Evolutionary conservation across 2,797 vertebrate species (phyloP).

Genomic region (Erethizon dorsatum): DNA sequence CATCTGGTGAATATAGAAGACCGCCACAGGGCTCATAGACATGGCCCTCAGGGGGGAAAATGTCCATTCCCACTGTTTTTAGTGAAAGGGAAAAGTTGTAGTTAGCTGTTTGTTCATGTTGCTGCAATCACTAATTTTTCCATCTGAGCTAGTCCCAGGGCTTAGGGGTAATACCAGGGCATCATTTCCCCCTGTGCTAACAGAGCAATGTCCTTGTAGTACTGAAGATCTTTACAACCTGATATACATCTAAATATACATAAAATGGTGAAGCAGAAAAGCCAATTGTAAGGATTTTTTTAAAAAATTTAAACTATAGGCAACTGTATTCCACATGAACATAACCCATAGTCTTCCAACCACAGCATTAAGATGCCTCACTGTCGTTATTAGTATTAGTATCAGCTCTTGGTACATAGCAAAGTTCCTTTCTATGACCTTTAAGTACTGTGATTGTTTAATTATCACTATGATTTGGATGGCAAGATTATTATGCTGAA

Average conservation of each 20-base stretch:
- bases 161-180: rapidly evolving
- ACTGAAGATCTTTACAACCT: neutral
- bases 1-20: neutral
- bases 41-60: neutral
- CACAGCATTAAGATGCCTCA: neutral
- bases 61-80: neutral
- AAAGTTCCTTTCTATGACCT: neutral
- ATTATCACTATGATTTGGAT: neutral
- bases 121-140: neutral
- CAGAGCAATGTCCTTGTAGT: neutral
- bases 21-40: neutral
- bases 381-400: neutral
- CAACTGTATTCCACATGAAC: neutral
- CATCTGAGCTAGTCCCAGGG: no score
- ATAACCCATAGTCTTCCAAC: neutral
- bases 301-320: neutral
- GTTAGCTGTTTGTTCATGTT: neutral
- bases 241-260: neutral
- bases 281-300: neutral
- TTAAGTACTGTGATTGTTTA: neutral
- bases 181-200: neutral
- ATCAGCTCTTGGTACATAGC: neutral
- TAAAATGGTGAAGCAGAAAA: neutral
- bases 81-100: neutral
- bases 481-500: neutral